phyloP scores from a whole-genome alignment of 2,113 vertebrate genomes.

The Thoracochromis brauschi region DNA sequence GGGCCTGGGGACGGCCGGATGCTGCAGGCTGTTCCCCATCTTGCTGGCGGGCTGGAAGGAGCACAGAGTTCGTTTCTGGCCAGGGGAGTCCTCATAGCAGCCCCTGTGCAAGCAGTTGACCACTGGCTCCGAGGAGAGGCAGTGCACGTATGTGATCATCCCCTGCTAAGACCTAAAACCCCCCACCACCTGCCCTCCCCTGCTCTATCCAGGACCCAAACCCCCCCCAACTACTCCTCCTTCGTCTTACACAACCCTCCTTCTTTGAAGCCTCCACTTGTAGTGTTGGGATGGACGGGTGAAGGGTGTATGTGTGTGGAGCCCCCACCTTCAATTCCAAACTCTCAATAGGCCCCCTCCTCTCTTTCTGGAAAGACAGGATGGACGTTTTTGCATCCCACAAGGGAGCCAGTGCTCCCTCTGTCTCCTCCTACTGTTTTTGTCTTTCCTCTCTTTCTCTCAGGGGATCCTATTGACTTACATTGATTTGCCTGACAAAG shows the following conservation, averaged over 20 bases:
- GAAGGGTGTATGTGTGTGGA: neutral
- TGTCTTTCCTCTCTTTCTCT: conserved; percentile 54
- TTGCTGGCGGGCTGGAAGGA: conserved; percentile 53
- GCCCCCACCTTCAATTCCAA: conserved; percentile 8
- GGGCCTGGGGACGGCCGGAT: conserved; percentile 27
- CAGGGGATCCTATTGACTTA: conserved; percentile 59
- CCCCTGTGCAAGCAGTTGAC: conserved; percentile 75
- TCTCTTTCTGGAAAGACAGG: conserved; percentile 6
- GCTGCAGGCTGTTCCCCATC: conserved; percentile 76
- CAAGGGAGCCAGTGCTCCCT: conserved; percentile 47
- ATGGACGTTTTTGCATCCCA: conserved; percentile 45
- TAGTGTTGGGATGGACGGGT: conserved; percentile 52
- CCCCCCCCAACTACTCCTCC: conserved; percentile 25
- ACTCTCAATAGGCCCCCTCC: conserved; percentile 22
- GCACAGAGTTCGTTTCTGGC: conserved; percentile 63
- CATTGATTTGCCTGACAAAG: conserved; percentile 73
- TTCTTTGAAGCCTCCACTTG: conserved; percentile 33
- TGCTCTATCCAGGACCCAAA: conserved; percentile 11
- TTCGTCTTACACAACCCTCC: conserved; percentile 25
- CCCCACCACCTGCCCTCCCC: conserved; percentile 11
- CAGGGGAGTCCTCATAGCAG: conserved; percentile 70
- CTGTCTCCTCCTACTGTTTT: conserved; percentile 55
- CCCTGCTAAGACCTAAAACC: conserved; percentile 44
- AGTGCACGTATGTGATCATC: conserved; percentile 80
- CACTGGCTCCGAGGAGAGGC: conserved; percentile 72